Evolutionary conservation across 2,797 vertebrate genomes (phyloP), one percentile per base, ranked within the genome.

Genomic region (Orestias chungarensis): DNA sequence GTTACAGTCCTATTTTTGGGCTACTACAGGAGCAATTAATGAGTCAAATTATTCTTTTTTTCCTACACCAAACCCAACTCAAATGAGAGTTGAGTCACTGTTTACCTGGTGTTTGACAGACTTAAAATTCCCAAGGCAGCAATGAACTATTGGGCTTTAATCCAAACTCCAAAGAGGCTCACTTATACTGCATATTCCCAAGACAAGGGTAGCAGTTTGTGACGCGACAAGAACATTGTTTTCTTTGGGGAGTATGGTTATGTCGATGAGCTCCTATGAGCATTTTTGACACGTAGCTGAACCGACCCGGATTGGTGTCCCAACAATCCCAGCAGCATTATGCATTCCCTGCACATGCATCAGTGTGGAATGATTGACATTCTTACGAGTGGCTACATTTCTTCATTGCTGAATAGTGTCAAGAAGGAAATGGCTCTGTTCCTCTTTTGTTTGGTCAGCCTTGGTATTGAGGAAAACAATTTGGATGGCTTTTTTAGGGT

Each of bases 1-100:
- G 55, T 35, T 23, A 12, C 11, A 31, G 11, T 35, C 59, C 46
- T 67, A 78, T 76, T 83, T 81, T 76, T 67, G 38, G 66, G 38
- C 46, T 47, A 42, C 75, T 75, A 81, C 33, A 47, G 9, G 46
- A 35, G 46, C 12, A 47, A 38, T 35, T 66, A 49, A 66, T 59
- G 55, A 66, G 64, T 66, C 20, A 33, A 49, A 23, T 10, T 35
- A 15, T 66, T 35, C 20, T 35, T 5, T 25, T n/a, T 20, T 25
- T 35, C 27, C 29, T 35, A 47, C 27, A 66, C 29, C n/a, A n/a
- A n/a, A 49, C 12, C 18, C 18, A 1, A 1, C 18, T 44, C 17
- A 66, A 66, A 66, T 46, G 20, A 33, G 59, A 64, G 59, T 35
- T 7, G 6, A 64, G 42, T 40, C 59, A 25, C 59, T 15, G 5